Evolutionary conservation across 2,888 invertebrate genomes (phyloP).

Genomic region (Tuberolachnus salignus): DNA sequence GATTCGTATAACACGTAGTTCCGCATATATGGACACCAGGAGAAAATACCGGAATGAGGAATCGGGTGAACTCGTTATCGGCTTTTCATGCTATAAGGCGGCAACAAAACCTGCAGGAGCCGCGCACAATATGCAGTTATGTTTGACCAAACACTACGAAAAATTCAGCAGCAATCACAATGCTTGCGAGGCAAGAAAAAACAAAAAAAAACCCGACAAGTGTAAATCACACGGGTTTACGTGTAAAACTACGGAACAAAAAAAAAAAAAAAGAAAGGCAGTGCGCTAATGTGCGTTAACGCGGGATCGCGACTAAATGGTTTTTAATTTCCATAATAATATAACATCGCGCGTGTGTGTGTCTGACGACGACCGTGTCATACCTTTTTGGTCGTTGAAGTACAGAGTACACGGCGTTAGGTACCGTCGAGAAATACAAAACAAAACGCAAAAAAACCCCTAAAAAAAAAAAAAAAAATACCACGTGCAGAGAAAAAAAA

Average conservation of each 20-base stretch:
- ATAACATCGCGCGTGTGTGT: conserved; percentile 3
- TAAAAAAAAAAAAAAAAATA: conserved; percentile 42
- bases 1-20: background rate
- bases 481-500: conserved; percentile 58
- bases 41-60: conserved; percentile 27
- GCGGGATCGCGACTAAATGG: background rate
- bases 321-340: background rate
- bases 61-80: background rate
- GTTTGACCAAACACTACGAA: background rate
- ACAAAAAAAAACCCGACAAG: too few relatives aligned
- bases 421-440: conserved; percentile 18
- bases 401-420: background rate
- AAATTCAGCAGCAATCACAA: background rate
- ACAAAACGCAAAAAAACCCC: conserved; percentile 59
- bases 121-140: background rate
- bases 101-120: background rate
- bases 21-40: conserved; percentile 48
- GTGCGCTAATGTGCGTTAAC: background rate
- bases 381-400: conserved; percentile 37
- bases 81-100: background rate
- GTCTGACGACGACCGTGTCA: conserved; percentile 7
- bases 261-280: too few relatives aligned
- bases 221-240: too few relatives aligned
- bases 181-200: too few relatives aligned
- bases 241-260: too few relatives aligned